These are phyloP conservation scores for Cryptocheilus praepositus DNA, from an alignment of 2,888 invertebrate species.

Conservation along the genomic window DNA sequence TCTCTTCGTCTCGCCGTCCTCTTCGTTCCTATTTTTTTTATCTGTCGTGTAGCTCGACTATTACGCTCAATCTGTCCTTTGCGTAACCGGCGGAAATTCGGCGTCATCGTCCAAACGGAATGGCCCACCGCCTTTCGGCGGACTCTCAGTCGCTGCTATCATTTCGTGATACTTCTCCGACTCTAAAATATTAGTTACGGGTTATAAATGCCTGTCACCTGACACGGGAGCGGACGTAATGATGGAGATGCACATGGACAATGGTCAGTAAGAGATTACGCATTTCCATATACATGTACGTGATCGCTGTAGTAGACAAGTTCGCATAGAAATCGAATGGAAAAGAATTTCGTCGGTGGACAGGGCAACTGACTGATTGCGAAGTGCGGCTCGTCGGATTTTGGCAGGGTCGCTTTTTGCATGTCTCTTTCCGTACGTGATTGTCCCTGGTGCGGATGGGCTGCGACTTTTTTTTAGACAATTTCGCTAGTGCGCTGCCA, in stretches of 20 bases:
- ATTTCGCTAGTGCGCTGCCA: no score
- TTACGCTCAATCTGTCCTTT: slow-evolving; percentile 76
- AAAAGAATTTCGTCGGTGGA: no score
- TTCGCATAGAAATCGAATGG: no score
- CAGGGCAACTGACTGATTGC: no score
- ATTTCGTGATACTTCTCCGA: slow-evolving; percentile 86
- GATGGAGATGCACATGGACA: slow-evolving; percentile 56
- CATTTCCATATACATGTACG: slow-evolving; percentile 27
- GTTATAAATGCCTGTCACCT: slow-evolving; percentile 19
- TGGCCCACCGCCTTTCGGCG: slow-evolving; percentile 78
- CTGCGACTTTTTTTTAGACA: no score
- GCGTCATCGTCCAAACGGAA: slow-evolving; percentile 88
- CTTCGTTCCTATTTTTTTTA: slow-evolving; percentile 29
- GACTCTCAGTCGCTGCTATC: slow-evolving; percentile 83
- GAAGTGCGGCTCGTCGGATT: no score
- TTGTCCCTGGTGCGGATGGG: no score
- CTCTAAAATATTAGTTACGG: slow-evolving; percentile 75
- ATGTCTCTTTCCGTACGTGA: no score
- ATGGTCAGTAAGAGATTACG: slow-evolving; percentile 45
- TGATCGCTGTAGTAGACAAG: no score
- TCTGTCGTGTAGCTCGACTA: slow-evolving; percentile 56
- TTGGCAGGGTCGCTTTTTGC: no score
- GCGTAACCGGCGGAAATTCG: slow-evolving; percentile 89
- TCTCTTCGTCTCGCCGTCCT: slow-evolving; percentile 24
- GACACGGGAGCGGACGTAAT: slow-evolving; percentile 49